A percentile compares a stretch with the other conserved stretches of the same genome.
phyloP scores from a whole-genome alignment of 2,888 invertebrate genomes.

The Anarsia innoxiella region DNA sequence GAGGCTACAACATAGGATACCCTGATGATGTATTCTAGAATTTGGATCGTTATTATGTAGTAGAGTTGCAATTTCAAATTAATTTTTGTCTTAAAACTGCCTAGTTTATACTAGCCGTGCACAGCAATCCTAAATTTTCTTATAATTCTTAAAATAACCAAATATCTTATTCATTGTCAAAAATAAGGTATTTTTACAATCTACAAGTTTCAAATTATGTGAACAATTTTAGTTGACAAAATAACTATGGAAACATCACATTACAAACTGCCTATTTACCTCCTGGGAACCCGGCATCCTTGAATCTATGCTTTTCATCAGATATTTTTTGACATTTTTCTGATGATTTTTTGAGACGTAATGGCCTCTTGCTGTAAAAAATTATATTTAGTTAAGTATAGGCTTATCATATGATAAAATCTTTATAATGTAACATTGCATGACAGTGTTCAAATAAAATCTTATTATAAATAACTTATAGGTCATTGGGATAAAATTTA shows the following conservation, averaged over 20 bases:
- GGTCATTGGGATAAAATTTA: not conserved
- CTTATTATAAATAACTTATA: not conserved
- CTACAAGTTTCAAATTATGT: constrained; percentile 27
- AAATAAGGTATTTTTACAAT: not conserved
- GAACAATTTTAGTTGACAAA: constrained; percentile 41
- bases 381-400: constrained; percentile 11
- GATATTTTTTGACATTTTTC: constrained; percentile 53
- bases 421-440: not conserved
- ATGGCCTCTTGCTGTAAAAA: constrained; percentile 57
- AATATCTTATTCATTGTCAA: not conserved
- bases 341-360: constrained; percentile 55
- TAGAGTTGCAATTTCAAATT: not conserved
- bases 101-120: not conserved
- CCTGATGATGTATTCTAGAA: not conserved
- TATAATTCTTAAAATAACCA: not conserved
- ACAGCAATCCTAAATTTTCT: not conserved
- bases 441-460: not conserved
- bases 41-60: not conserved
- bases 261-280: constrained; percentile 56
- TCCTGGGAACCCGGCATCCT: constrained; percentile 27
- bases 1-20: not conserved
- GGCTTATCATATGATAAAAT: not conserved
- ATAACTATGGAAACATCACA: constrained; percentile 50
- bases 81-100: not conserved
- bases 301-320: constrained; percentile 19